These are phyloP conservation scores for Toxotes chatareus DNA, from an alignment of 2,113 vertebrate species.

Conservation along the genomic window DNA sequence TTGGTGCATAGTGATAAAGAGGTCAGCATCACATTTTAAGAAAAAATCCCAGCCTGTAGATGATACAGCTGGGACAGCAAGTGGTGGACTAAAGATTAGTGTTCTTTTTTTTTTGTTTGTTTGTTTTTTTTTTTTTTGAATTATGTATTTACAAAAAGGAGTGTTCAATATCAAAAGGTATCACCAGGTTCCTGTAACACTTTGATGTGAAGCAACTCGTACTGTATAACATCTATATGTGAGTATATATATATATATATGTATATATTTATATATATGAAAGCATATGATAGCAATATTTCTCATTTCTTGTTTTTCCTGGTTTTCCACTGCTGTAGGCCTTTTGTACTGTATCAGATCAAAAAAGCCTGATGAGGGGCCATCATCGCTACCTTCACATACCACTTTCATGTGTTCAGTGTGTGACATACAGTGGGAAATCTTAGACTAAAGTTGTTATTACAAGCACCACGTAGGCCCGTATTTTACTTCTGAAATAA, in stretches of 20 bases:
- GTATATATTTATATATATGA: not conserved
- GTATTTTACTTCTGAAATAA: not conserved
- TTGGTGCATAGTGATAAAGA: not conserved
- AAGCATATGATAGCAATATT: not conserved
- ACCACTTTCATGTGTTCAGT: not conserved
- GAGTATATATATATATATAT: not conserved
- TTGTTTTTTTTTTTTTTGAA: slow-evolving; percentile 26
- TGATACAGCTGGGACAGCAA: slow-evolving; percentile 26
- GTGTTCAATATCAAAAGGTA: slow-evolving; percentile 17
- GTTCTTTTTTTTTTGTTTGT: slow-evolving; percentile 5
- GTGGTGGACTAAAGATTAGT: slow-evolving; percentile 26
- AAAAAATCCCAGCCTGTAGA: not conserved
- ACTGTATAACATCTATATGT: slow-evolving; percentile 36
- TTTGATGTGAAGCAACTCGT: slow-evolving; percentile 54
- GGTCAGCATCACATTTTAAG: not conserved
- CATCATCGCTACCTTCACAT: not conserved
- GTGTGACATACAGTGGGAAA: slow-evolving; percentile 3
- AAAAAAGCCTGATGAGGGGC: not conserved
- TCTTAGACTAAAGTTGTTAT: not conserved
- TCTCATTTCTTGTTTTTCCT: not conserved
- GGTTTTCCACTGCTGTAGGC: not conserved
- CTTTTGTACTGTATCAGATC: not conserved
- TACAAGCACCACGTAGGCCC: not conserved
- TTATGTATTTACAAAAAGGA: slow-evolving; percentile 27
- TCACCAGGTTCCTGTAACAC: slow-evolving; percentile 16